Evolutionary conservation across 2,113 vertebrate species (phyloP).

Genomic region (Ginglymostoma cirratum): DNA sequence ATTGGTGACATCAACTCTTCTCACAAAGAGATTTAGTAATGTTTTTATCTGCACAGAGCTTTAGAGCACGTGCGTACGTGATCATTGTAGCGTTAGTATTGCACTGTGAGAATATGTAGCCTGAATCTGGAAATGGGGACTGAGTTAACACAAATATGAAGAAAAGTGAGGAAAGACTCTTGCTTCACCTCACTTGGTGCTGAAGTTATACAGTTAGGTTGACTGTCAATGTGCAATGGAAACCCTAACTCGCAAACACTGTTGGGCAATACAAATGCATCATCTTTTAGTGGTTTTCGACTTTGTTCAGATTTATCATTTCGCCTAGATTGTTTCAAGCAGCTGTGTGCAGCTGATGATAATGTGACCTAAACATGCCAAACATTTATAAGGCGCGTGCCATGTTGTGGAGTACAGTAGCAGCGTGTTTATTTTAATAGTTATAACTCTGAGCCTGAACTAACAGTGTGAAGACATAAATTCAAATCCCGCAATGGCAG

Average conservation of each 20-base stretch:
- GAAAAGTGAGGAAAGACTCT: not conserved
- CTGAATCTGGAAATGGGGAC: not conserved
- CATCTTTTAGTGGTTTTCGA: not conserved
- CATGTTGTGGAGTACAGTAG: not conserved
- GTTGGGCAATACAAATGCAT: not conserved
- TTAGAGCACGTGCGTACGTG: not conserved
- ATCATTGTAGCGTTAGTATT: not conserved
- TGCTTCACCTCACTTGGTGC: not conserved
- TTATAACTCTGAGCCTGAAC: too few relatives aligned
- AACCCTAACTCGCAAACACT: too few relatives aligned
- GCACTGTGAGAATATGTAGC: not conserved
- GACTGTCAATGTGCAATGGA: not conserved
- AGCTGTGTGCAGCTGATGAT: not conserved
- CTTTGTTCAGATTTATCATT: not conserved
- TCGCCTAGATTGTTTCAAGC: not conserved
- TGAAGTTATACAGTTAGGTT: not conserved
- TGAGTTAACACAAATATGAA: not conserved
- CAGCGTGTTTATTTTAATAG: too few relatives aligned
- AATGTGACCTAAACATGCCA: not conserved
- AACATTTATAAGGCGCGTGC: not conserved
- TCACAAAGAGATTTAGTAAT: not conserved
- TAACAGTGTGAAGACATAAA: too few relatives aligned
- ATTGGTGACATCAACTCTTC: not conserved
- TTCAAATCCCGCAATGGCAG: too few relatives aligned
- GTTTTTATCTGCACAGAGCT: not conserved